Evolutionary conservation across 2,888 invertebrate species (phyloP).

Genomic region (Blastobasis lacticolella): DNA sequence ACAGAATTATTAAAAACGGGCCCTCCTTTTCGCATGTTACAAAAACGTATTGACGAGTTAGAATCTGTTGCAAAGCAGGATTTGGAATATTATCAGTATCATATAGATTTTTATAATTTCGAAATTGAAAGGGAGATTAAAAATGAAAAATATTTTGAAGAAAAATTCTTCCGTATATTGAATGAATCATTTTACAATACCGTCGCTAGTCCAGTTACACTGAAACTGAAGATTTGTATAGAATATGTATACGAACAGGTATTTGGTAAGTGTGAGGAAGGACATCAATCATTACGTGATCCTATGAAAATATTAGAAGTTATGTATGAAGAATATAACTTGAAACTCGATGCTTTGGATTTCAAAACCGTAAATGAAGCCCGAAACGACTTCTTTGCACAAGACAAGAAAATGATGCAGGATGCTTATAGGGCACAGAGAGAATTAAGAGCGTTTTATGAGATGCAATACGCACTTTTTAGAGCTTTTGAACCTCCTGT

Average conservation of each 20-base stretch:
- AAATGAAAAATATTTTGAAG: slow-evolving; percentile 50
- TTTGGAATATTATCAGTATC: slow-evolving; percentile 59
- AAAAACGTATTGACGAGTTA: slow-evolving; percentile 47
- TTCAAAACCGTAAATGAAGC: slow-evolving; percentile 61
- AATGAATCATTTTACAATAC: slow-evolving; percentile 55
- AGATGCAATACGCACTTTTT: slow-evolving; percentile 63
- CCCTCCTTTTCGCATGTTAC: slow-evolving; percentile 40
- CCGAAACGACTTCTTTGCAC: slow-evolving; percentile 52
- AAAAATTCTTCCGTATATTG: slow-evolving; percentile 60
- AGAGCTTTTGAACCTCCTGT: slow-evolving; percentile 57
- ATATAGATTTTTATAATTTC: slow-evolving; percentile 47
- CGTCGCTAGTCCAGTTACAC: slow-evolving; percentile 51
- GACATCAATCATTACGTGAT: slow-evolving; percentile 53
- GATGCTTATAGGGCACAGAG: slow-evolving; percentile 57
- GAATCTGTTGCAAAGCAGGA: slow-evolving; percentile 48
- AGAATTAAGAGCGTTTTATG: slow-evolving; percentile 53
- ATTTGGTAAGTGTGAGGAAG: slow-evolving; percentile 64
- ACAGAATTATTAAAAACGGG: slow-evolving; percentile 54
- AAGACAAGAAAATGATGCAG: slow-evolving; percentile 59
- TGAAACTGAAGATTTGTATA: slow-evolving; percentile 62
- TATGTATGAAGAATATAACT: slow-evolving; percentile 62
- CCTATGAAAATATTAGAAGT: slow-evolving; percentile 66
- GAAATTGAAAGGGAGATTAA: slow-evolving; percentile 50
- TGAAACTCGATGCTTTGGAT: slow-evolving; percentile 55
- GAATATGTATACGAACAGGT: slow-evolving; percentile 66